A percentile compares a stretch with the other conserved stretches of the same genome.
Conservation (phyloP, 2,797 vertebrate genomes). For the Hypotaenidia philippensis region DNA sequence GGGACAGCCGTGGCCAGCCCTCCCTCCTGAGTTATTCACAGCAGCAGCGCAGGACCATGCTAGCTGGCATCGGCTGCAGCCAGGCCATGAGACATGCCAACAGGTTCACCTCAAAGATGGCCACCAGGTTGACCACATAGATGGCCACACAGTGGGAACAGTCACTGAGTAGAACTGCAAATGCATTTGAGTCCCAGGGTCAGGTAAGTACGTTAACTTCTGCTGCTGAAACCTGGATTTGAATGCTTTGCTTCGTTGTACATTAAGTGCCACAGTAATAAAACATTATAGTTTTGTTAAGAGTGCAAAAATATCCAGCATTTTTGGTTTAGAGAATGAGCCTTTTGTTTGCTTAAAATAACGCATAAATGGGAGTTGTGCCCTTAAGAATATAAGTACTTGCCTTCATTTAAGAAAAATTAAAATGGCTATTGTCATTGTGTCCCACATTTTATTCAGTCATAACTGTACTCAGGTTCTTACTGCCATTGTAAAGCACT, state of each 20-base stretch:
- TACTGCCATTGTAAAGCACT: background rate
- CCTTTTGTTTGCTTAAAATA: conserved; percentile 28
- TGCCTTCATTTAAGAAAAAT: background rate
- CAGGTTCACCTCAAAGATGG: background rate
- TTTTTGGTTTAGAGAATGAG: background rate
- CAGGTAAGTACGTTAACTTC: background rate
- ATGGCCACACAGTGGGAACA: background rate
- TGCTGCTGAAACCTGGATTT: background rate
- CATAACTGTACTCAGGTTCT: background rate
- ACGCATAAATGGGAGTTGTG: background rate
- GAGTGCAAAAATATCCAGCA: background rate
- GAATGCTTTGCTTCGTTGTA: background rate
- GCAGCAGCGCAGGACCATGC: background rate
- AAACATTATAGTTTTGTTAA: background rate
- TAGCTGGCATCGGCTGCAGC: background rate
- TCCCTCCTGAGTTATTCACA: background rate
- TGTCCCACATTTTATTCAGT: background rate
- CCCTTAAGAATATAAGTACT: background rate
- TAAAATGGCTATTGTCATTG: background rate
- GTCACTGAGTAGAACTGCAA: background rate
- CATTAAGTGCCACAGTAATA: background rate
- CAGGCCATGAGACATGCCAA: background rate
- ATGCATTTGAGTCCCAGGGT: background rate
- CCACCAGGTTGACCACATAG: background rate
- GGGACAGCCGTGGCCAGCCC: background rate